Percentiles rank a stretch among this genome's conserved stretches.
These are phyloP conservation scores for Enteromius fasciolatus DNA, from an alignment of 2,797 vertebrate species.

Conservation along the genomic window DNA sequence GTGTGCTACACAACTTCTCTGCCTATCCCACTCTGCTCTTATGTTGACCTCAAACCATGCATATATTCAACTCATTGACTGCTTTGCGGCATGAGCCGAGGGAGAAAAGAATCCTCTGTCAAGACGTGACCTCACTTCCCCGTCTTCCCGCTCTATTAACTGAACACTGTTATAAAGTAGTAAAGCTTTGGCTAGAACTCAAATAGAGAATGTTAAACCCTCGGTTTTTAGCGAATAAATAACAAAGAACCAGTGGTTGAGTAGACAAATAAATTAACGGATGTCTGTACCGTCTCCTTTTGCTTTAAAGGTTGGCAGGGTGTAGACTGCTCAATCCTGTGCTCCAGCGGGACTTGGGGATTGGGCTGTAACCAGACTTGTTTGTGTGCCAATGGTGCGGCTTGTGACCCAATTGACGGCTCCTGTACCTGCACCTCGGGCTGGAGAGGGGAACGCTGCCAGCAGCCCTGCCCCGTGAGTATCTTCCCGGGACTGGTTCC, in stretches of 20 bases:
- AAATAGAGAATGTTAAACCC: slow-evolving; percentile 11
- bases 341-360: slow-evolving; percentile 91
- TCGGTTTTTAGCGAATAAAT: slow-evolving; percentile 9
- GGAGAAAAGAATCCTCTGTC: slow-evolving; percentile 44
- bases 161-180: slow-evolving; percentile 45
- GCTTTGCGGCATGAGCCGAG: slow-evolving; percentile 35
- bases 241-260: slow-evolving; percentile 22
- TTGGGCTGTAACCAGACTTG: slow-evolving; percentile 90
- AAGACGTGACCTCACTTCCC: slow-evolving; percentile 49
- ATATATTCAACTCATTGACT: slow-evolving; percentile 62
- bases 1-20: slow-evolving; percentile 49
- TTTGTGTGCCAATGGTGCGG: slow-evolving; percentile 85
- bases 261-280: background rate
- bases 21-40: slow-evolving; percentile 40
- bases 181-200: slow-evolving; percentile 22
- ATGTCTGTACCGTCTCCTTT: background rate
- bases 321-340: slow-evolving; percentile 89
- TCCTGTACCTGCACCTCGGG: slow-evolving; percentile 89
- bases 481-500: slow-evolving; percentile 3
- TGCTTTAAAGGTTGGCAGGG: slow-evolving; percentile 90
- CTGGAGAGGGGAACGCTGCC: slow-evolving; percentile 89
- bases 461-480: slow-evolving; percentile 90
- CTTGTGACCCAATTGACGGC: slow-evolving; percentile 88
- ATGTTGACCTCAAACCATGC: slow-evolving; percentile 58
- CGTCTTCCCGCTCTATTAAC: slow-evolving; percentile 42